Evolutionary conservation across 92 coral and sea anemone species (phyloP).

Genomic region (Epizoanthus rinbou): DNA sequence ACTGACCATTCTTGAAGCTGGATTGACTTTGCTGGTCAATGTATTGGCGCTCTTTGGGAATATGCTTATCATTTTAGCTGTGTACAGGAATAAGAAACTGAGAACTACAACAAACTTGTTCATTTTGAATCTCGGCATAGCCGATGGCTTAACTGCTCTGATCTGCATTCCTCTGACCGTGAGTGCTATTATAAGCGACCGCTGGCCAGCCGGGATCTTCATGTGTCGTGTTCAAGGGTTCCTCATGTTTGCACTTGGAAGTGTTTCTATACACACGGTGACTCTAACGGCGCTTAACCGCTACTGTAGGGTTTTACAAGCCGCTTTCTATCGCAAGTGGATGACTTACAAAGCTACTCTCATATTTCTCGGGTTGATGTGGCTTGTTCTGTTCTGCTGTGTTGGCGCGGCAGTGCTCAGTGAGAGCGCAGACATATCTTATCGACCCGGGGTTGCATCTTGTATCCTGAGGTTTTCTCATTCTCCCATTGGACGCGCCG

Average conservation of each 20-base stretch:
- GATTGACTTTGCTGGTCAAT: background rate
- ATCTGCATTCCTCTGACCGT: slow-evolving; percentile 20
- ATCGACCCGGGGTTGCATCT: background rate
- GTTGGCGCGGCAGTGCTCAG: background rate
- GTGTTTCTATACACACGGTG: slow-evolving; percentile 26
- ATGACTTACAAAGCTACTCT: slow-evolving; percentile 19
- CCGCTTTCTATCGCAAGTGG: slow-evolving; percentile 27
- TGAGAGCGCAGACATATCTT: slow-evolving; percentile 17
- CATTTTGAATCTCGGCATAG: slow-evolving; percentile 12
- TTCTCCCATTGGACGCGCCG: slow-evolving; percentile 10
- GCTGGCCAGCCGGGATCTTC: slow-evolving; percentile 7
- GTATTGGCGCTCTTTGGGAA: slow-evolving; percentile 24
- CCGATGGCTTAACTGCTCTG: slow-evolving; percentile 22
- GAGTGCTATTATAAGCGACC: background rate
- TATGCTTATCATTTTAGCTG: slow-evolving; percentile 5
- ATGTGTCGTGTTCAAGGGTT: slow-evolving; percentile 30
- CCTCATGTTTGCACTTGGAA: slow-evolving; percentile 10
- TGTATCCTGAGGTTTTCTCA: slow-evolving; percentile 20
- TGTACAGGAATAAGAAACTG: slow-evolving; percentile 27
- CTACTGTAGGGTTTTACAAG: slow-evolving; percentile 16
- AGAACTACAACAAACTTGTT: slow-evolving; percentile 23
- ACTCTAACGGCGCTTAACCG: slow-evolving; percentile 31
- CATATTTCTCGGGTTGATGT: slow-evolving; percentile 12
- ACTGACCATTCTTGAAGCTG: background rate
- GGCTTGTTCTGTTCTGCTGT: slow-evolving; percentile 11